Percentiles rank a stretch among this genome's conserved stretches.
These are phyloP conservation scores for Eristalis intricaria DNA, from an alignment of 2,888 invertebrate species.

Conservation along the genomic window DNA sequence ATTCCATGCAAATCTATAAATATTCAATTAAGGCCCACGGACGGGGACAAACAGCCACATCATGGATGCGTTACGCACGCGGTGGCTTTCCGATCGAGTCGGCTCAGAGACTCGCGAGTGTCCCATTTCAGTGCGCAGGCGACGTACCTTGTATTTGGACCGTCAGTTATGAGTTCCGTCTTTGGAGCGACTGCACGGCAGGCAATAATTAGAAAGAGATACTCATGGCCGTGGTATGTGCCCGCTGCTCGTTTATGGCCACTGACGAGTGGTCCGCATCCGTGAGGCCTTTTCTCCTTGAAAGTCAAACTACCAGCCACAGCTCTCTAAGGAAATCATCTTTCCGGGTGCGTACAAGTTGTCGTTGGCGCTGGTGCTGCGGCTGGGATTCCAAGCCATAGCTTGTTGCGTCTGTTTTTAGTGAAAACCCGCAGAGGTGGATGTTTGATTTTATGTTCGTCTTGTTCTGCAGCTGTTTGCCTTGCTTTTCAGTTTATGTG, in stretches of 20 bases:
- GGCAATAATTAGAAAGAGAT: constrained; percentile 40
- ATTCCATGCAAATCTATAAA: constrained; percentile 25
- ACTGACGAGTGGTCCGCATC: constrained; percentile 57
- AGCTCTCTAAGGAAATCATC: constrained; percentile 62
- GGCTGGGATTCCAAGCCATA: constrained; percentile 1
- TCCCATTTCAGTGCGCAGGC: constrained; percentile 8
- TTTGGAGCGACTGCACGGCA: constrained; percentile 21
- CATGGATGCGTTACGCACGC: not conserved
- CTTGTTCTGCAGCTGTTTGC: constrained; percentile 28
- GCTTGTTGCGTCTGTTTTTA: constrained; percentile 22
- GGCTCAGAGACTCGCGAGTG: not conserved
- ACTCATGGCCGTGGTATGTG: constrained; percentile 9
- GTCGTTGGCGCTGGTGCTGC: not conserved
- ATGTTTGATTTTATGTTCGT: constrained; percentile 38
- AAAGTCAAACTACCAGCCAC: constrained; percentile 35
- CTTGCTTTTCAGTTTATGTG: constrained; percentile 54
- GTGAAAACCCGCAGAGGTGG: constrained; percentile 54
- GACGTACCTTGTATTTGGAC: constrained; percentile 28
- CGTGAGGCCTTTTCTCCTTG: constrained; percentile 62
- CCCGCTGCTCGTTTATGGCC: constrained; percentile 51
- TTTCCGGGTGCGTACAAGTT: constrained; percentile 63
- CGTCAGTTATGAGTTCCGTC: constrained; percentile 57
- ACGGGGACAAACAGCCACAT: not conserved
- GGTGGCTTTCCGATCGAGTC: not conserved
- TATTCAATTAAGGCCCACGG: constrained; percentile 16